Conservation (phyloP, 2,113 vertebrate species). For the Peromyscus leucopus region DNA sequence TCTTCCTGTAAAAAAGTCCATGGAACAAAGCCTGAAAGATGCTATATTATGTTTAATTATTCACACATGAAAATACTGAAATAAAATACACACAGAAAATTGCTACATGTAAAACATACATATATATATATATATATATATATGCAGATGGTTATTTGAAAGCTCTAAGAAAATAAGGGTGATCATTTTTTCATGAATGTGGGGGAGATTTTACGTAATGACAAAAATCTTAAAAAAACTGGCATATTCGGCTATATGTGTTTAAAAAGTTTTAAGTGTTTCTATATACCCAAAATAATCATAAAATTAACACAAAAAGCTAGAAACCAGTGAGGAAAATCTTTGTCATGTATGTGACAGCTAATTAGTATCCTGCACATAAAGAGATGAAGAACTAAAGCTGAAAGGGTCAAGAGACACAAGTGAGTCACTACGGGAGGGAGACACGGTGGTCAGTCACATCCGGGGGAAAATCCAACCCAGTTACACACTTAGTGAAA, state of each 20-base stretch:
- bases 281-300: neutral
- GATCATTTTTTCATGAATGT: neutral
- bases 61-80: neutral
- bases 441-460: neutral
- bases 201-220: slow-evolving; percentile 34
- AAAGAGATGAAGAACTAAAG: neutral
- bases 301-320: neutral
- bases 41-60: neutral
- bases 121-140: neutral
- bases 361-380: neutral
- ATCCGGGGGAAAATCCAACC: neutral
- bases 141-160: neutral
- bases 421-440: neutral
- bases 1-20: neutral
- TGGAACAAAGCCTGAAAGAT: slow-evolving; percentile 28
- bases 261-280: neutral
- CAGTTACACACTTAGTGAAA: neutral
- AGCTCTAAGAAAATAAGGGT: neutral
- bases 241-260: neutral
- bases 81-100: neutral
- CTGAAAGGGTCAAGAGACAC: neutral
- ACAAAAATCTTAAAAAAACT: neutral
- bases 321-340: slow-evolving; percentile 27
- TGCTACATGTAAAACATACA: neutral
- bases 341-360: neutral